A percentile compares a stretch with the other conserved stretches of the same genome.
Evolutionary conservation across 2,888 invertebrate species (phyloP).

Genomic region (Clitarchus hookeri): DNA sequence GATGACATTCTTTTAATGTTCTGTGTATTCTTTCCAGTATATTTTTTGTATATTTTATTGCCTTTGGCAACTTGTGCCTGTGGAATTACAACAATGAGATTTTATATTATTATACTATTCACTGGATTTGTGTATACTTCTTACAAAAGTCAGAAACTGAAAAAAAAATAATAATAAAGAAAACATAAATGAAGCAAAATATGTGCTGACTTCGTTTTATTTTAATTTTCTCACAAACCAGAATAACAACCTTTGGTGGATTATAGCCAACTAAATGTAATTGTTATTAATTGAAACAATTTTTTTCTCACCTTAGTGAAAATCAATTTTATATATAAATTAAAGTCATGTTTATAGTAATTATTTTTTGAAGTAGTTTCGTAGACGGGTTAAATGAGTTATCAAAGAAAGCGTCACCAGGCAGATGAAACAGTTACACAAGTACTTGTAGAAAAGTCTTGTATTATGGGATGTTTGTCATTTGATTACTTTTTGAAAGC

Average conservation of each 20-base stretch:
- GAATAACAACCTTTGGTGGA: slow-evolving; percentile 31
- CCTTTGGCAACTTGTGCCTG: slow-evolving; percentile 55
- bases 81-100: slow-evolving; percentile 48
- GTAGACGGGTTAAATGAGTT: no score
- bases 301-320: no score
- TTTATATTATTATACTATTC: slow-evolving; percentile 34
- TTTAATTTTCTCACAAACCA: slow-evolving; percentile 34
- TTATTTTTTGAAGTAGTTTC: no score
- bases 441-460: no score
- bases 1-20: slow-evolving; percentile 31
- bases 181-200: slow-evolving; percentile 36
- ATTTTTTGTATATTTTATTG: slow-evolving; percentile 41
- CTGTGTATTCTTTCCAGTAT: slow-evolving; percentile 43
- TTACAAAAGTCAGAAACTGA: slow-evolving; percentile 33
- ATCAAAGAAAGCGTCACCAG: no score
- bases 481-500: no score
- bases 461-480: no score
- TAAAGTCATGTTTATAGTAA: no score
- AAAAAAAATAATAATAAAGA: slow-evolving; percentile 40
- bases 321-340: no score
- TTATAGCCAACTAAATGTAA: neutral
- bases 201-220: slow-evolving; percentile 31
- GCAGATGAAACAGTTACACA: no score
- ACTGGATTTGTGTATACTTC: slow-evolving; percentile 45
- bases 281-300: neutral